Conservation (phyloP, 2,113 vertebrate genomes). For the Leptosomus discolor region DNA sequence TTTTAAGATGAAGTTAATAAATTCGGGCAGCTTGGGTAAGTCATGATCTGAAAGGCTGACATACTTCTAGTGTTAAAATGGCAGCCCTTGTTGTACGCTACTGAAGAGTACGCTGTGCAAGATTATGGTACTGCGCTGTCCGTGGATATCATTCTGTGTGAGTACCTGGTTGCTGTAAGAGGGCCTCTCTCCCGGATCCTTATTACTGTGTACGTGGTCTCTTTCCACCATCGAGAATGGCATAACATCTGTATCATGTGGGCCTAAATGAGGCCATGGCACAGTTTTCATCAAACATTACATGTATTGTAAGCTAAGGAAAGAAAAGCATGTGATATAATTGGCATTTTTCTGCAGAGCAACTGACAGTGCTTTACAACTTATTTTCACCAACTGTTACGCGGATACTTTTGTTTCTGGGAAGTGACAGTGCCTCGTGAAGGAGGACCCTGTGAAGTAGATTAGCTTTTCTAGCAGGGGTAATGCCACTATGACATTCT, state of each 20-base stretch:
- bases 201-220: background rate
- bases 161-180: background rate
- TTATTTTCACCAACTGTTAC: constrained; percentile 46
- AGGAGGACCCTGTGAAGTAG: constrained; percentile 56
- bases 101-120: background rate
- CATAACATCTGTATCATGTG: background rate
- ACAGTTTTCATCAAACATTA: constrained; percentile 16
- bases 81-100: background rate
- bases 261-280: background rate
- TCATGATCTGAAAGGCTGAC: background rate
- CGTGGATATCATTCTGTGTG: background rate
- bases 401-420: constrained; percentile 43
- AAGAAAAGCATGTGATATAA: background rate
- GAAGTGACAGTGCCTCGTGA: constrained; percentile 55
- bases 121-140: background rate
- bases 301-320: background rate
- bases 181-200: background rate
- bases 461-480: constrained; percentile 61
- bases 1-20: background rate
- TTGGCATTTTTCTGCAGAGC: constrained; percentile 50
- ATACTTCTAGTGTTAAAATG: background rate
- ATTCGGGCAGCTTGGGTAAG: background rate
- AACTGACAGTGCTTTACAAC: constrained; percentile 54
- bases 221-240: background rate
- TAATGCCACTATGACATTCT: constrained; percentile 58